phyloP scores from a whole-genome alignment of 2,888 invertebrate species.

The Calameuta idolon region DNA sequence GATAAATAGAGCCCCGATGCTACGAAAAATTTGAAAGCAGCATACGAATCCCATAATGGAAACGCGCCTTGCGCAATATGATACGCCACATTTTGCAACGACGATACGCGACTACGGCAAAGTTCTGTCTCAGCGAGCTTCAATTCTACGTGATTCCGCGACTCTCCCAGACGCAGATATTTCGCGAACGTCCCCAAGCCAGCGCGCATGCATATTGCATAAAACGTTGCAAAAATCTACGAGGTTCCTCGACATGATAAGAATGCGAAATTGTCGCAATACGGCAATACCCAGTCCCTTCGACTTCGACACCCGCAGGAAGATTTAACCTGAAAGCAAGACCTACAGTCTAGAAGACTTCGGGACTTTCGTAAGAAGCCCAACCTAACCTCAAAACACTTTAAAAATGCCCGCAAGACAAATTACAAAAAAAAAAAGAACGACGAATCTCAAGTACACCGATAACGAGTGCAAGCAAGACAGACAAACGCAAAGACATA shows the following conservation, averaged over 20 bases:
- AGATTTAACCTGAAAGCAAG: too few relatives aligned
- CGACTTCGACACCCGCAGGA: too few relatives aligned
- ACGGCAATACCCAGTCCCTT: too few relatives aligned
- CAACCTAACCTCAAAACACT: not conserved
- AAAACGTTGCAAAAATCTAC: conserved; percentile 26
- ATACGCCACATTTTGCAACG: not conserved
- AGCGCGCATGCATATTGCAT: conserved; percentile 51
- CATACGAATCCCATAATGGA: not conserved
- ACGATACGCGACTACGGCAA: not conserved
- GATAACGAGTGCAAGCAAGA: not conserved
- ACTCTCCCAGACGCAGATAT: conserved; percentile 35
- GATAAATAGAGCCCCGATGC: not conserved
- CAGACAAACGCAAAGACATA: not conserved
- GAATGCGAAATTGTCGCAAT: conserved; percentile 44
- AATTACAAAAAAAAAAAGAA: not conserved
- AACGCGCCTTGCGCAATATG: not conserved
- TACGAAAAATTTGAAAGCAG: not conserved
- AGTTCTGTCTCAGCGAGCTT: not conserved
- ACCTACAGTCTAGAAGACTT: too few relatives aligned
- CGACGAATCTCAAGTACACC: not conserved
- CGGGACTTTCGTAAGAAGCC: not conserved
- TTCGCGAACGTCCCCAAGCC: conserved; percentile 26
- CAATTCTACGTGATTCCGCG: not conserved
- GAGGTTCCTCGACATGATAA: conserved; percentile 39
- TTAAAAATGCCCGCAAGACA: not conserved